These are phyloP conservation scores for Lonchura striata DNA, from an alignment of 2,113 vertebrate genomes.

Conservation along the genomic window DNA sequence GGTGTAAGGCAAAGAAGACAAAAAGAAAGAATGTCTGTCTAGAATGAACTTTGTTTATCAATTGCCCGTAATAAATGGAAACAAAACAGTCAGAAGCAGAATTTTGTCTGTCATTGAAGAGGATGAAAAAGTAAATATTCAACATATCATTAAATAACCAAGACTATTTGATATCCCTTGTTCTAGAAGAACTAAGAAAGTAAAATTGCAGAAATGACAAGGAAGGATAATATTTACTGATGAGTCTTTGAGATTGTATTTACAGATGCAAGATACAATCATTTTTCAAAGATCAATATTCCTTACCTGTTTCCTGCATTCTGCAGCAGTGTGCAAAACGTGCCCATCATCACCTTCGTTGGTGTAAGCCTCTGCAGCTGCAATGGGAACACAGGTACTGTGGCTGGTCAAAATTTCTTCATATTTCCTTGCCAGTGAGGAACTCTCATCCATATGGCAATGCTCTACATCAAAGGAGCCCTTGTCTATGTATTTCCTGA, in stretches of 20 bases:
- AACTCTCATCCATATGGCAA: constrained; percentile 60
- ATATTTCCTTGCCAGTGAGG: constrained; percentile 54
- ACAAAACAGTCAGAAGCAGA: background rate
- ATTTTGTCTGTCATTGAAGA: background rate
- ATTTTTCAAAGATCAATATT: background rate
- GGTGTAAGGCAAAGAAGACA: background rate
- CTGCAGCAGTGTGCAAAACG: background rate
- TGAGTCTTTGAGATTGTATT: background rate
- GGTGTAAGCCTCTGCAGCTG: constrained; percentile 68
- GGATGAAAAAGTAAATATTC: background rate
- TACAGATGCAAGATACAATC: background rate
- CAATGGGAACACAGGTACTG: constrained; percentile 76
- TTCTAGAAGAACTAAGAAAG: background rate
- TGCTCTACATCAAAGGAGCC: constrained; percentile 55
- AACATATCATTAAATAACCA: background rate
- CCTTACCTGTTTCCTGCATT: constrained; percentile 60
- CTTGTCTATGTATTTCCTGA: constrained; percentile 36
- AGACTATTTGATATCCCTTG: background rate
- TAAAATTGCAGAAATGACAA: background rate
- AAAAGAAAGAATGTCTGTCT: background rate
- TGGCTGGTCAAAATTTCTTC: constrained; percentile 73
- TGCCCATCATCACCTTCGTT: background rate
- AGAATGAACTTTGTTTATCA: background rate
- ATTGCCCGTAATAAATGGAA: background rate
- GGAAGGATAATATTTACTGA: background rate